These are phyloP conservation scores for Ophioderma brevispina DNA, from an alignment of 35 echinoderm and acorn worm species.

Conservation along the genomic window DNA sequence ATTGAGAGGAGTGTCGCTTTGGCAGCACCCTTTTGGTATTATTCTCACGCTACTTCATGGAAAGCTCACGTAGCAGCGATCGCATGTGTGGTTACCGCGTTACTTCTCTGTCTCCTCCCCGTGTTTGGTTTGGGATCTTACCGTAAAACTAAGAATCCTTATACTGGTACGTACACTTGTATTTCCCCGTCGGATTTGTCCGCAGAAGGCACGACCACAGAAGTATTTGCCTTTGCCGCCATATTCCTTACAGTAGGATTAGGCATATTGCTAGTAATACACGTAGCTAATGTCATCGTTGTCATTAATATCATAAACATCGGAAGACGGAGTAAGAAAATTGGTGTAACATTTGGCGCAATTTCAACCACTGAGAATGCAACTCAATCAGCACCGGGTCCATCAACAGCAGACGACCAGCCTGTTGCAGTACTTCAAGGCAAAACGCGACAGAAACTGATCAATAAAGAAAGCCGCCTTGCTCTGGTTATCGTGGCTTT, in stretches of 20 bases:
- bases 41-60: background rate
- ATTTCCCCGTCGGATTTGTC: background rate
- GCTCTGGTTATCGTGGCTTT: background rate
- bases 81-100: background rate
- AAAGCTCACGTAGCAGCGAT: background rate
- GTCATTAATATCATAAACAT: background rate
- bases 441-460: background rate
- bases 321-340: background rate
- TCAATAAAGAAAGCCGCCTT: background rate
- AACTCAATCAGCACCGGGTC: too few relatives aligned
- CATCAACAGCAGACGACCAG: too few relatives aligned
- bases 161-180: background rate
- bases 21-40: background rate
- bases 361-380: background rate
- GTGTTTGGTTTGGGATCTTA: background rate
- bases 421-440: background rate
- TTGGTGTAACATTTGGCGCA: background rate
- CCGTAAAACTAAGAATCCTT: background rate
- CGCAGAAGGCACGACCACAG: background rate
- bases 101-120: background rate
- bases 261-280: background rate
- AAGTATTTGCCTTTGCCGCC: background rate
- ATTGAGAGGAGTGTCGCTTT: background rate
- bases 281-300: background rate
- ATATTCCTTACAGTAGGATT: background rate